Conservation (phyloP, 23 tunicate genomes). For the Diplosoma virens region DNA sequence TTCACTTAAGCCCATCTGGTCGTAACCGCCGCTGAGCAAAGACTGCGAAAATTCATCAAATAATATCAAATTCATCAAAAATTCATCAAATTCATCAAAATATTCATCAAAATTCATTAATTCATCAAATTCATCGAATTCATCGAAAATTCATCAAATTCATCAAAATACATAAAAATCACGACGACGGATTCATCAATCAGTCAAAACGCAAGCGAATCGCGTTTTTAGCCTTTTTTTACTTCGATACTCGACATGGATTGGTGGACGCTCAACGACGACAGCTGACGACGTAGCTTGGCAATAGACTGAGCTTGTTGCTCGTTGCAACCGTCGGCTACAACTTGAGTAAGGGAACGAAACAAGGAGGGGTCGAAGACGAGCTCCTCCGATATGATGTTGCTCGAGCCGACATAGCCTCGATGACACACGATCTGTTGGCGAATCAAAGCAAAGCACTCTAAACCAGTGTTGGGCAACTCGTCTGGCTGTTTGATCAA, state of each 20-base stretch:
- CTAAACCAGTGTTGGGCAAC: too few relatives aligned
- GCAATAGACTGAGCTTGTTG: constrained; percentile 12
- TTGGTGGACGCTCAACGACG: constrained; percentile 26
- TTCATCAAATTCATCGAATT: too few relatives aligned
- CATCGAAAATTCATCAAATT: too few relatives aligned
- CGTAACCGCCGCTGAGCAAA: constrained; percentile 19
- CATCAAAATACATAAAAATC: too few relatives aligned
- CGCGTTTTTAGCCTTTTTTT: not conserved
- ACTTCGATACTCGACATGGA: constrained; percentile 18
- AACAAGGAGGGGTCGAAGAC: constrained; percentile 27
- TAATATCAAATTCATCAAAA: too few relatives aligned
- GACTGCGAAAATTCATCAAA: constrained; percentile 5
- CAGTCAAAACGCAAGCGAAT: too few relatives aligned
- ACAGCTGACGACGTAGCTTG: constrained; percentile 4
- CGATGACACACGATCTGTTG: constrained; percentile 18
- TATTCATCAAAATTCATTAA: too few relatives aligned
- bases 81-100: too few relatives aligned
- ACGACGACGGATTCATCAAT: too few relatives aligned
- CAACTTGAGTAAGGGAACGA: constrained; percentile 16
- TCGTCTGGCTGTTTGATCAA: too few relatives aligned
- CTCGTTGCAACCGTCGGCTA: constrained; percentile 17
- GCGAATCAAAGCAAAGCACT: too few relatives aligned
- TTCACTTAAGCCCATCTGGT: not conserved
- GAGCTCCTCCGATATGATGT: constrained; percentile 32
- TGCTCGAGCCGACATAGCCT: constrained; percentile 24